Evolutionary conservation across 2,888 invertebrate species (phyloP).

Genomic region (Creontiades dilutus): DNA sequence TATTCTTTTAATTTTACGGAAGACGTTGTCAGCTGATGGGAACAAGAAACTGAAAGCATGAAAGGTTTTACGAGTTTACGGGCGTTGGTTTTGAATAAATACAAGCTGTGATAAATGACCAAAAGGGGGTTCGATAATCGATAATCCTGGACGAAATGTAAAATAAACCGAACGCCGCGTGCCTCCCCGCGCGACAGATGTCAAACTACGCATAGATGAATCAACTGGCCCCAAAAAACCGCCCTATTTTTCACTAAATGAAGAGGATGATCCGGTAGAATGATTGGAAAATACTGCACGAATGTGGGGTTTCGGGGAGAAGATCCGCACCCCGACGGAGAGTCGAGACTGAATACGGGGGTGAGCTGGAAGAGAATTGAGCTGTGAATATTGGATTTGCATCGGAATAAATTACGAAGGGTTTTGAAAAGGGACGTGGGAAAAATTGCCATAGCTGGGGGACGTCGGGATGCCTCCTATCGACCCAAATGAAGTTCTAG

Average conservation of each 20-base stretch:
- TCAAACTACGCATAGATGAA: not conserved
- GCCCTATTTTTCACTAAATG: constrained; percentile 22
- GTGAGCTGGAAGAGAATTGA: constrained; percentile 37
- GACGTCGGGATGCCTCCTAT: not conserved
- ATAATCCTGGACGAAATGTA: constrained; percentile 19
- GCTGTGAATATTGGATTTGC: constrained; percentile 69
- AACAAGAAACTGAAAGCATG: no score
- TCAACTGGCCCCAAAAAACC: not conserved
- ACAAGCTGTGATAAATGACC: not conserved
- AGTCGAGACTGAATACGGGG: not conserved
- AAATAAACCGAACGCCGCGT: constrained; percentile 7
- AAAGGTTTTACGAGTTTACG: no score
- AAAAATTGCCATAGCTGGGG: constrained; percentile 24
- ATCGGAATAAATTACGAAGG: constrained; percentile 47
- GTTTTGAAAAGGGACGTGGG: constrained; percentile 40
- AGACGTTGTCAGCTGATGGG: no score
- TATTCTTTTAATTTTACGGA: no score
- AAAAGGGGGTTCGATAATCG: not conserved
- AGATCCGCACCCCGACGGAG: not conserved
- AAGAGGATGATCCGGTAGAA: constrained; percentile 2
- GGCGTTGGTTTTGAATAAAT: constrained; percentile 10
- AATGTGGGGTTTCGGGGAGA: not conserved
- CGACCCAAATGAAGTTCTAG: constrained; percentile 36
- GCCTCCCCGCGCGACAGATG: not conserved
- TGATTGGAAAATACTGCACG: not conserved